Evolutionary conservation across 2,888 invertebrate species (phyloP).

Genomic region (Elmis aenea): DNA sequence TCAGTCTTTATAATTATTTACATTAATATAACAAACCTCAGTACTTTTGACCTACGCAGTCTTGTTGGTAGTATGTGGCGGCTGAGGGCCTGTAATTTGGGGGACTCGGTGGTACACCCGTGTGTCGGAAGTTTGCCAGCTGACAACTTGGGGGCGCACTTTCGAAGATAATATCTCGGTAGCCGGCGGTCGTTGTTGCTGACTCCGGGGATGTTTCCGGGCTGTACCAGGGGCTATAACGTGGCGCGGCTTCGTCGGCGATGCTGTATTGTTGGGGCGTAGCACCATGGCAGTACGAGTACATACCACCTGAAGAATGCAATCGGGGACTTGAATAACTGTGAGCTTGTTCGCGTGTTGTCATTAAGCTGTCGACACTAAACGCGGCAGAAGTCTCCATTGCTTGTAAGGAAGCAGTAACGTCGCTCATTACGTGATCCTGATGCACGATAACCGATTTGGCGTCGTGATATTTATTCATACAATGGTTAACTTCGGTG

Average conservation of each 20-base stretch:
- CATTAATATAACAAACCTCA: constrained; percentile 25
- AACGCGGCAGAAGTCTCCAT: constrained; percentile 50
- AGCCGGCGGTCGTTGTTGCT: constrained; percentile 28
- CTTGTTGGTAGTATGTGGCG: constrained; percentile 56
- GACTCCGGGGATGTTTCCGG: constrained; percentile 48
- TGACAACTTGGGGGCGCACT: constrained; percentile 47
- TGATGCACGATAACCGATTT: constrained; percentile 46
- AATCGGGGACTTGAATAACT: constrained; percentile 40
- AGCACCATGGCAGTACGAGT: constrained; percentile 51
- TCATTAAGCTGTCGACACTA: constrained; percentile 60
- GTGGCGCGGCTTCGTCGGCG: constrained; percentile 39
- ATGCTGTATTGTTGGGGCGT: constrained; percentile 40
- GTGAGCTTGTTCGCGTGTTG: constrained; percentile 42
- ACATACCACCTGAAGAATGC: constrained; percentile 52
- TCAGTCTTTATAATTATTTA: constrained; percentile 34
- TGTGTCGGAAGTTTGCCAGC: constrained; percentile 46
- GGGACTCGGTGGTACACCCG: constrained; percentile 51
- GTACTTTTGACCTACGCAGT: constrained; percentile 54
- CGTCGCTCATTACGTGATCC: constrained; percentile 36
- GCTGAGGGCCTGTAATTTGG: constrained; percentile 50
- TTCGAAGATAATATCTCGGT: constrained; percentile 44
- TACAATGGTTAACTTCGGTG: constrained; percentile 52
- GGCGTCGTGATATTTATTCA: constrained; percentile 42
- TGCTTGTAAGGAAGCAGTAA: constrained; percentile 38
- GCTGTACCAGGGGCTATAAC: constrained; percentile 54